These are phyloP conservation scores for Blennius ocellaris DNA, from an alignment of 2,113 vertebrate genomes.

Conservation along the genomic window DNA sequence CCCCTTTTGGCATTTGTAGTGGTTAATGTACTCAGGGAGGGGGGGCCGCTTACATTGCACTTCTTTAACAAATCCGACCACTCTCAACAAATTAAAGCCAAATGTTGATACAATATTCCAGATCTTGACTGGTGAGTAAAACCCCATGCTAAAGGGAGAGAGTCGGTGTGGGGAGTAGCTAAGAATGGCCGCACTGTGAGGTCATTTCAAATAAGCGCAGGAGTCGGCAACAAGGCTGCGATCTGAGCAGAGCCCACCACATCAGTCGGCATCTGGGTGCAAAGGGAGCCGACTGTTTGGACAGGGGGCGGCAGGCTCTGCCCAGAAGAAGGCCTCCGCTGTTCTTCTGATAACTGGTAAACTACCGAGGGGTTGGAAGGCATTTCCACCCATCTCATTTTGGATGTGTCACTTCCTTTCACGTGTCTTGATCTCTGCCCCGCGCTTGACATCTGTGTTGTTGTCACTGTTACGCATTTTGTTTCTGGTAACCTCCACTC, in stretches of 20 bases:
- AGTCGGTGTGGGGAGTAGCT: slow-evolving; percentile 40
- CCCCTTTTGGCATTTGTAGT: slow-evolving; percentile 64
- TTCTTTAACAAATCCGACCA: slow-evolving; percentile 61
- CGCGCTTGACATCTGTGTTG: slow-evolving; percentile 37
- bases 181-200: slow-evolving; percentile 52
- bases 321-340: slow-evolving; percentile 57
- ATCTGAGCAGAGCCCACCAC: slow-evolving; percentile 49
- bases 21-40: slow-evolving; percentile 46
- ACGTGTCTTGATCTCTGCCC: slow-evolving; percentile 18
- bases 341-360: slow-evolving; percentile 50
- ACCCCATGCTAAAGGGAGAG: slow-evolving; percentile 32
- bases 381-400: slow-evolving; percentile 38
- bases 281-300: slow-evolving; percentile 63
- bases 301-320: slow-evolving; percentile 42
- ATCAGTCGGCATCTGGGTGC: slow-evolving; percentile 48
- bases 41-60: slow-evolving; percentile 66
- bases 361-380: slow-evolving; percentile 25
- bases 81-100: slow-evolving; percentile 69
- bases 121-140: slow-evolving; percentile 33
- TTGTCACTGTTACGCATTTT: slow-evolving; percentile 5
- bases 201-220: slow-evolving; percentile 55
- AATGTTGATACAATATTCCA: slow-evolving; percentile 69
- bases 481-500: slow-evolving; percentile 47
- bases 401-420: slow-evolving; percentile 72
- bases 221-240: slow-evolving; percentile 28